Evolutionary conservation across 2,797 vertebrate species (phyloP).

Genomic region (Lutjanus campechanus): DNA sequence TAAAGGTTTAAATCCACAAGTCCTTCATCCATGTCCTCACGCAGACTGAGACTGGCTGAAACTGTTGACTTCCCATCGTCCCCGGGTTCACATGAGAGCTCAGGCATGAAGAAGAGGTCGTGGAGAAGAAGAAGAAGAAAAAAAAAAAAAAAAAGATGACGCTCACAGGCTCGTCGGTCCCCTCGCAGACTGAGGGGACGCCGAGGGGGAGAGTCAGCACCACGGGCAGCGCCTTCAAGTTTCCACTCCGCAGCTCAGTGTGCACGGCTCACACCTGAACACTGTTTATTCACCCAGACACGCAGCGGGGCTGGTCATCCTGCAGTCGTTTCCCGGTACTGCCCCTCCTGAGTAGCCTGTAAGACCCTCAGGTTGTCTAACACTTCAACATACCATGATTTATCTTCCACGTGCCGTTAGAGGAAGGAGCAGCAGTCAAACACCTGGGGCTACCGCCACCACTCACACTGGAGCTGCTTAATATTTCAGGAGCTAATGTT

Average conservation of each 20-base stretch:
- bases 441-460: slow-evolving; percentile 6
- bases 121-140: not conserved
- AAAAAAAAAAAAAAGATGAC: slow-evolving; percentile 1
- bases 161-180: slow-evolving; percentile 40
- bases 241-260: not conserved
- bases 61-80: slow-evolving; percentile 24
- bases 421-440: not conserved
- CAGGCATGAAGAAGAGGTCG: slow-evolving; percentile 44
- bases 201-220: slow-evolving; percentile 57
- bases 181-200: slow-evolving; percentile 29
- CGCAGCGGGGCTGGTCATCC: slow-evolving; percentile 43
- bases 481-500: slow-evolving; percentile 19
- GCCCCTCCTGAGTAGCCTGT: slow-evolving; percentile 5
- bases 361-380: not conserved
- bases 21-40: slow-evolving; percentile 47
- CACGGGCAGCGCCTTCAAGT: slow-evolving; percentile 65
- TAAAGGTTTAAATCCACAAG: slow-evolving; percentile 61
- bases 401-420: slow-evolving; percentile 58
- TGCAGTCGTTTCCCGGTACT: slow-evolving; percentile 38
- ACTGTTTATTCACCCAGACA: slow-evolving; percentile 27
- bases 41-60: slow-evolving; percentile 17
- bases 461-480: slow-evolving; percentile 9
- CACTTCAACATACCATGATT: slow-evolving; percentile 30
- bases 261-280: not conserved
- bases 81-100: slow-evolving; percentile 12